Conservation (phyloP, 2,888 invertebrate genomes). For the Cecidostiba fungosa region DNA sequence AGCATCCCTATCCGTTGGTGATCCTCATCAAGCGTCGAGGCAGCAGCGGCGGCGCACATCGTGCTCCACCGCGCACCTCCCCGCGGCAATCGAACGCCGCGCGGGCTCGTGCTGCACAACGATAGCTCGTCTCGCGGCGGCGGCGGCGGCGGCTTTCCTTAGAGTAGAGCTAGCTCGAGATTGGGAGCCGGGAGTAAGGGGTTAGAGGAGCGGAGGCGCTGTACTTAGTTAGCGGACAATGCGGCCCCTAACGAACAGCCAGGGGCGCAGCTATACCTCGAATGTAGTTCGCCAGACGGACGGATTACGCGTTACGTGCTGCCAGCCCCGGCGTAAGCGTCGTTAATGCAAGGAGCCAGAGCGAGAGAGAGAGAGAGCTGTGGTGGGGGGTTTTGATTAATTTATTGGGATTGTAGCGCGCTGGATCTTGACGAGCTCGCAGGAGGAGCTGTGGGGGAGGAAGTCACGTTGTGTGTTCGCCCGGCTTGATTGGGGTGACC, state of each 20-base stretch:
- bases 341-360: constrained; percentile 53
- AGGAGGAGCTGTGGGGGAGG: background rate
- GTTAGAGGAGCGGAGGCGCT: constrained; percentile 68
- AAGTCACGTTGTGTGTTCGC: constrained; percentile 2
- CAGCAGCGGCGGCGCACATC: too few relatives aligned
- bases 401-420: constrained; percentile 57
- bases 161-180: constrained; percentile 9
- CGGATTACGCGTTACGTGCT: constrained; percentile 72
- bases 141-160: background rate
- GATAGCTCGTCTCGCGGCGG: constrained; percentile 1
- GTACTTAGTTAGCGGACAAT: constrained; percentile 81
- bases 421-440: constrained; percentile 27
- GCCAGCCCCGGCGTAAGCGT: constrained; percentile 48
- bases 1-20: background rate
- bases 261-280: constrained; percentile 71
- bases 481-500: constrained; percentile 42
- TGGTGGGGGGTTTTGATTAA: constrained; percentile 55
- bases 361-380: background rate
- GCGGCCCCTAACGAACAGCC: constrained; percentile 80
- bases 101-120: background rate
- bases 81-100: constrained; percentile 21
- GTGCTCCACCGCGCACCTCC: too few relatives aligned
- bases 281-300: constrained; percentile 69
- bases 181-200: constrained; percentile 32
- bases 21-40: background rate